A percentile compares a stretch with the other conserved stretches of the same genome.
phyloP scores from a whole-genome alignment of 2,113 vertebrate species.

The Lagopus muta region DNA sequence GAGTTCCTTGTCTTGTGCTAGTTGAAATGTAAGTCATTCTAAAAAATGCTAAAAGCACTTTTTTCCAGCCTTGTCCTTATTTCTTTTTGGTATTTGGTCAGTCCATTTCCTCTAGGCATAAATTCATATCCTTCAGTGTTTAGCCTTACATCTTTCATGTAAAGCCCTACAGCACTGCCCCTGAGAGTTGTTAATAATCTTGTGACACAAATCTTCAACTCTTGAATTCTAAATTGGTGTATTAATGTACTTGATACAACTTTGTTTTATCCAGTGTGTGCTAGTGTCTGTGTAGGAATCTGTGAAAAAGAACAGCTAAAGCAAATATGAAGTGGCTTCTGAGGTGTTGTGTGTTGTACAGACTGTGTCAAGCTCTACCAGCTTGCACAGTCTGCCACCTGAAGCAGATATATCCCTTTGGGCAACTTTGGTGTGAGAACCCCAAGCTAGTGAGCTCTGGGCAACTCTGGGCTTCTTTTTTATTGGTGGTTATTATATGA shows the following conservation, averaged over 20 bases:
- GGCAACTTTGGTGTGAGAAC: not conserved
- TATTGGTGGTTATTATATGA: not conserved
- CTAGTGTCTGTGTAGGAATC: not conserved
- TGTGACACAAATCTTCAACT: not conserved
- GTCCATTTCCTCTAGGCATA: not conserved
- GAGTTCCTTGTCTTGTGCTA: not conserved
- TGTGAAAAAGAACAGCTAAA: not conserved
- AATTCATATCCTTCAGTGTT: not conserved
- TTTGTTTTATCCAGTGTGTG: no score
- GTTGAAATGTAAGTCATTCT: not conserved
- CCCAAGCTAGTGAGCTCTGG: not conserved
- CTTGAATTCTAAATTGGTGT: not conserved
- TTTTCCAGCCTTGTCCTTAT: not conserved
- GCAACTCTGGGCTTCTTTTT: no score
- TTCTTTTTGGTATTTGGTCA: not conserved
- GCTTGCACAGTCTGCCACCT: not conserved
- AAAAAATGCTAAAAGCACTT: not conserved
- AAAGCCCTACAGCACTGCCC: not conserved
- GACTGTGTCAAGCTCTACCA: not conserved
- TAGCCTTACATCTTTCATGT: not conserved
- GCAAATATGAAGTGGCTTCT: not conserved
- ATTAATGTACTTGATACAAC: not conserved
- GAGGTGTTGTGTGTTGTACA: accelerated
- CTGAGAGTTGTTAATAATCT: not conserved
- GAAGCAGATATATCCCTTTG: not conserved